These are phyloP conservation scores for Labia minor DNA, from an alignment of 2,888 invertebrate genomes.

Conservation along the genomic window DNA sequence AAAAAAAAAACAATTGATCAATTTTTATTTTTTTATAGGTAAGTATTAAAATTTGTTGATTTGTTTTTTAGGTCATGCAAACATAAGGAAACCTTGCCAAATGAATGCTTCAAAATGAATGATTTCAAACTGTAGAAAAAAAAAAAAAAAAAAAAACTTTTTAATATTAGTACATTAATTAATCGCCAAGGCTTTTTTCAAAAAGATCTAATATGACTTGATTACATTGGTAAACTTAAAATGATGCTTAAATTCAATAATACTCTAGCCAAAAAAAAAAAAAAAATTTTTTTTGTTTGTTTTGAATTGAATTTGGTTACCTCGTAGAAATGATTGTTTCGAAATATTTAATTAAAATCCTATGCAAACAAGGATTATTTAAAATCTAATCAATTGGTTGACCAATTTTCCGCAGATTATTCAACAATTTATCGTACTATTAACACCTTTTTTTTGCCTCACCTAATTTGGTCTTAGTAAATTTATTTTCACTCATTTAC, in stretches of 20 bases:
- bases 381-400: too few species aligned
- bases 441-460: too few species aligned
- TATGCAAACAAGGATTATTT: too few species aligned
- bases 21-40: not conserved
- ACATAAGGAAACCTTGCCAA: not conserved
- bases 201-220: not conserved
- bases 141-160: not conserved
- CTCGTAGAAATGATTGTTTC: too few species aligned
- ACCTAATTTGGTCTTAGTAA: too few species aligned
- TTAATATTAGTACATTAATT: constrained; percentile 1
- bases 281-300: too few species aligned
- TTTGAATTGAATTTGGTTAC: too few species aligned
- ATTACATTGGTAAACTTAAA: not conserved
- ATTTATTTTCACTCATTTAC: too few species aligned
- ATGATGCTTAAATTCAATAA: not conserved
- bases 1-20: not conserved
- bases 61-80: not conserved
- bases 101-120: not conserved
- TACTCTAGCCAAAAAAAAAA: not conserved
- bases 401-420: too few species aligned
- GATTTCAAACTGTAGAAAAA: too few species aligned
- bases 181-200: not conserved
- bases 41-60: not conserved
- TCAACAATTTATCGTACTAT: too few species aligned
- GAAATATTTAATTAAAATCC: too few species aligned